Evolutionary conservation across 1,140 invertebrate genomes (phyloP).

Genomic region (Leguminivora glycinivorella): DNA sequence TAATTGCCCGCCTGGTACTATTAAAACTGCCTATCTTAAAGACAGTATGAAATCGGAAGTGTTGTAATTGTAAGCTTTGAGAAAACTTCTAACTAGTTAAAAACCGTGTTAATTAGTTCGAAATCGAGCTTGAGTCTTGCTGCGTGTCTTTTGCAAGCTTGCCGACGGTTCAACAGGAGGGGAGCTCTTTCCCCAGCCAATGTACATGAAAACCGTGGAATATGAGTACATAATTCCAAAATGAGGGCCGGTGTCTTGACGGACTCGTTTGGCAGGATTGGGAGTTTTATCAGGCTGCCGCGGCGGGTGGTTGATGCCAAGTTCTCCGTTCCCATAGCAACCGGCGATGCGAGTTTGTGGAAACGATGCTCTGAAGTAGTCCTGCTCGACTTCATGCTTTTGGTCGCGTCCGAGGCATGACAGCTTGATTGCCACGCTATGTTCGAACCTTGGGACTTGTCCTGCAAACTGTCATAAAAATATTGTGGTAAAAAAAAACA

Average conservation of each 20-base stretch:
- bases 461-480: slow-evolving; percentile 62
- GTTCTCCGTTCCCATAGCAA: slow-evolving; percentile 69
- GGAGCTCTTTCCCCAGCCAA: slow-evolving; percentile 64
- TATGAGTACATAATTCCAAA: slow-evolving; percentile 65
- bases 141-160: slow-evolving; percentile 10
- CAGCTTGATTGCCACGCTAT: slow-evolving; percentile 68
- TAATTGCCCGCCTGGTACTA: no score
- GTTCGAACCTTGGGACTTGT: slow-evolving; percentile 58
- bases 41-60: not conserved
- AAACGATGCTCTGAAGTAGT: slow-evolving; percentile 60
- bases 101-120: not conserved
- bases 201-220: slow-evolving; percentile 66
- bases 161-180: slow-evolving; percentile 9
- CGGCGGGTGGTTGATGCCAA: slow-evolving; percentile 57
- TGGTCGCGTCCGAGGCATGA: slow-evolving; percentile 69
- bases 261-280: slow-evolving; percentile 41
- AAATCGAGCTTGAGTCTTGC: slow-evolving; percentile 26
- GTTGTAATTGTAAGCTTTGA: not conserved
- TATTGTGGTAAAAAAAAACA: not conserved
- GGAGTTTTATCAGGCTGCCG: slow-evolving; percentile 23
- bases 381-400: slow-evolving; percentile 61
- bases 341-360: slow-evolving; percentile 63
- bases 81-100: not conserved
- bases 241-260: slow-evolving; percentile 44
- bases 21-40: not conserved